phyloP scores from a whole-genome alignment of 64 coral and sea anemone species.

The Astreopora myriophthalma region DNA sequence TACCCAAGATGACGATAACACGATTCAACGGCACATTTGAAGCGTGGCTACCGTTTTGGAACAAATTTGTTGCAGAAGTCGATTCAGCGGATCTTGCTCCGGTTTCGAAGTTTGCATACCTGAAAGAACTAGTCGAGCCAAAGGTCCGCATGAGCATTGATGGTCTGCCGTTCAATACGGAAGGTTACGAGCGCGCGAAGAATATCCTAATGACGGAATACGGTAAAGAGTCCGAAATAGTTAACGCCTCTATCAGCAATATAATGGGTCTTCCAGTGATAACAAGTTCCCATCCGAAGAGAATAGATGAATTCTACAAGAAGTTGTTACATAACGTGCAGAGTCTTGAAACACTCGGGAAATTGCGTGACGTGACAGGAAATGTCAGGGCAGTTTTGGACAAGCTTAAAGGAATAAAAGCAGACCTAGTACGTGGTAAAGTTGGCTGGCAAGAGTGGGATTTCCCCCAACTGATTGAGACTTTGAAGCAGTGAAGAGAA shows the following conservation, averaged over 20 bases:
- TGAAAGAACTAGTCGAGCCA: conserved; percentile 38
- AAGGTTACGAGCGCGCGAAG: neutral
- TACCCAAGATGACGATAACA: conserved; percentile 11
- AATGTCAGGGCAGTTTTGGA: neutral
- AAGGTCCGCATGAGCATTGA: conserved; percentile 36
- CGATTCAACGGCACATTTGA: neutral
- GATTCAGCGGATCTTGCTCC: neutral
- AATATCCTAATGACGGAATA: conserved; percentile 24
- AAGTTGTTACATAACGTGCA: conserved; percentile 59
- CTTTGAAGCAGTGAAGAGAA: neutral
- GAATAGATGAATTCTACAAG: conserved; percentile 35
- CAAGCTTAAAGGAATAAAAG: neutral
- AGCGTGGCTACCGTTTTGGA: conserved; percentile 45
- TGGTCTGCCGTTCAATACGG: conserved; percentile 1
- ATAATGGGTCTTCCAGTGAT: conserved; percentile 17
- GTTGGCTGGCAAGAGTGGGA: neutral
- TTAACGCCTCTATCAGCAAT: conserved; percentile 14
- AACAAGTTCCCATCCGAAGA: neutral
- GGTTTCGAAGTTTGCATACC: conserved; percentile 30
- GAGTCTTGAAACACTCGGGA: neutral
- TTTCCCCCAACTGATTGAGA: neutral
- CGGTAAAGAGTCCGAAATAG: conserved; percentile 11
- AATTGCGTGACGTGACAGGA: neutral
- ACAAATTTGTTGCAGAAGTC: conserved; percentile 45
- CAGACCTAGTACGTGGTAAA: neutral